These are phyloP conservation scores for Cyanocitta stelleri DNA, from an alignment of 2,113 vertebrate species.

Conservation along the genomic window DNA sequence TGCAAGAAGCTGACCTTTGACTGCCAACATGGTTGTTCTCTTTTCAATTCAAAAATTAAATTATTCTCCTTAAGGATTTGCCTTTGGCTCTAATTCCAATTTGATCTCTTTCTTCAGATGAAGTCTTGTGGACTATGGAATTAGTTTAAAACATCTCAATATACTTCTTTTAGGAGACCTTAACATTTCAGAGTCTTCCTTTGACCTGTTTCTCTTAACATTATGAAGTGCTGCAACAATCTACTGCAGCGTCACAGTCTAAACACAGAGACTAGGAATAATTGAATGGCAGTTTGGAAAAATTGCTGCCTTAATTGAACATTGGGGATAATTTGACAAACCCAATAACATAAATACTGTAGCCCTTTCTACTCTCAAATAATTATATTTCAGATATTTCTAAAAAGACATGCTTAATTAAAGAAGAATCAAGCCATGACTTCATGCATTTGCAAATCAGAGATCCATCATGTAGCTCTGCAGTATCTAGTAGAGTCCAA, in stretches of 20 bases:
- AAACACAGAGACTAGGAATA: not conserved
- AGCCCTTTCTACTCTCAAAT: not conserved
- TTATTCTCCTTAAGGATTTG: slow-evolving; percentile 22
- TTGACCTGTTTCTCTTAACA: not conserved
- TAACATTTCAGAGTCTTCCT: not conserved
- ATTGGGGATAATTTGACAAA: not conserved
- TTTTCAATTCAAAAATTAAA: slow-evolving; percentile 7
- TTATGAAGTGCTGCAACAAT: not conserved
- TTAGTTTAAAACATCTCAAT: not conserved
- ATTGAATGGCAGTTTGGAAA: not conserved
- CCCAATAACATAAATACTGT: not conserved
- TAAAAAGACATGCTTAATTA: not conserved
- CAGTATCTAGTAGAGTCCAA: not conserved
- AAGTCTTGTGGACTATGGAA: not conserved
- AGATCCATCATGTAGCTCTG: not conserved
- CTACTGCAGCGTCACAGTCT: not conserved
- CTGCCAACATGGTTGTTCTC: not conserved
- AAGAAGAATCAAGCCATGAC: not conserved
- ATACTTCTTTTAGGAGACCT: not conserved
- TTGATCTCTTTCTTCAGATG: not conserved
- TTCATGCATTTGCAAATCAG: not conserved
- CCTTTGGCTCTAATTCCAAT: not conserved
- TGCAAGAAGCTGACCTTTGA: not conserved
- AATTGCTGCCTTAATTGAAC: not conserved
- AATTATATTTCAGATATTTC: slow-evolving; percentile 2